Evolutionary conservation across 2,888 invertebrate genomes (phyloP).

Genomic region (Eristalis intricaria): DNA sequence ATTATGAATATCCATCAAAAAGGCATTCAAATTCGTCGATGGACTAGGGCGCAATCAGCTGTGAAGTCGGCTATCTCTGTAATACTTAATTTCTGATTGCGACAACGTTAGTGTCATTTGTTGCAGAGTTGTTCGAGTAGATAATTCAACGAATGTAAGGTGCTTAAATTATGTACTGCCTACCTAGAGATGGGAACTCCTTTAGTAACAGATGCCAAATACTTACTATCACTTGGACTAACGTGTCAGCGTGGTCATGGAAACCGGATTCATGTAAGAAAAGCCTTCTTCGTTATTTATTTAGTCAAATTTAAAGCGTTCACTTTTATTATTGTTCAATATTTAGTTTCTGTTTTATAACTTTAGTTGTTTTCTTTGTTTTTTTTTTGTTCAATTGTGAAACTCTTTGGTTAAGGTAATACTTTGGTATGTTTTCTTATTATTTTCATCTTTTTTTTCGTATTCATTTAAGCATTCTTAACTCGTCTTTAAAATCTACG

Average conservation of each 20-base stretch:
- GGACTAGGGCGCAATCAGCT: no score
- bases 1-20: no score
- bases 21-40: no score
- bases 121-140: no score
- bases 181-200: no score
- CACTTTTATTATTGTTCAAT: conserved; percentile 64
- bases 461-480: conserved; percentile 55
- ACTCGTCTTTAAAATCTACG: conserved; percentile 42
- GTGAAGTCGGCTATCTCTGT: no score
- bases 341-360: conserved; percentile 44
- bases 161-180: no score
- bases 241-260: not conserved
- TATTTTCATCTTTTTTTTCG: not conserved
- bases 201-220: no score
- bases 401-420: conserved; percentile 71
- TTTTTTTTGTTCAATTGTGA: conserved; percentile 64
- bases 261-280: conserved; percentile 22
- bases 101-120: no score
- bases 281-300: conserved; percentile 25
- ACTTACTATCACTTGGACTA: not conserved
- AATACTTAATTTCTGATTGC: no score
- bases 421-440: conserved; percentile 22
- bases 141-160: no score
- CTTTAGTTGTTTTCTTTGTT: conserved; percentile 49
- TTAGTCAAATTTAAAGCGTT: conserved; percentile 67